Conservation (phyloP, 2,797 vertebrate genomes). For the Gymnothorax javanicus region DNA sequence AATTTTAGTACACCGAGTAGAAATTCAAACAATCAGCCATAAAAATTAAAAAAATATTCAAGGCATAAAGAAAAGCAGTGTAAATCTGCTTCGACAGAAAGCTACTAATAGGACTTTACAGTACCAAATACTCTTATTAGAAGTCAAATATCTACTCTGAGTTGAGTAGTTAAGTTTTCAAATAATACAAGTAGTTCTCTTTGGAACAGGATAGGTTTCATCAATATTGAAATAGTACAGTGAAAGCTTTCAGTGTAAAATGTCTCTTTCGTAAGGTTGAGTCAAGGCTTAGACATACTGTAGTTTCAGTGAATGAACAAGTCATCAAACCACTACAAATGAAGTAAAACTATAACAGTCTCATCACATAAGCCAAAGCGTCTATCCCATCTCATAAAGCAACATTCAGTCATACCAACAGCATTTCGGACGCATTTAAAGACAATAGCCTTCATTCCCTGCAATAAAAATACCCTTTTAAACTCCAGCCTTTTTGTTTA, state of each 20-base stretch:
- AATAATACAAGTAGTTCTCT: constrained; percentile 39
- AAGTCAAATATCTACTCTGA: constrained; percentile 28
- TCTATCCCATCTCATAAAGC: constrained; percentile 20
- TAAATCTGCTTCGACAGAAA: constrained; percentile 49
- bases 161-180: constrained; percentile 20
- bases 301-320: constrained; percentile 36
- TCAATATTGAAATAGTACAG: constrained; percentile 40
- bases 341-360: constrained; percentile 20
- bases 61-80: constrained; percentile 50
- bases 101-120: constrained; percentile 48
- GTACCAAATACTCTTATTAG: constrained; percentile 47
- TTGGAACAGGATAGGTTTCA: constrained; percentile 30
- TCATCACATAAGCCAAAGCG: constrained; percentile 27
- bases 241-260: constrained; percentile 37
- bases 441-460: constrained; percentile 22
- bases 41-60: constrained; percentile 37
- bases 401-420: constrained; percentile 11
- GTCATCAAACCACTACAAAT: constrained; percentile 38
- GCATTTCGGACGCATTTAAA: neutral
- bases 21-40: constrained; percentile 40
- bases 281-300: constrained; percentile 29
- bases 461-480: constrained; percentile 12
- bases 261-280: constrained; percentile 33
- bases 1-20: constrained; percentile 43
- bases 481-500: constrained; percentile 17